phyloP scores from a whole-genome alignment of 2,113 vertebrate species.

The Hemibagrus wyckioides region DNA sequence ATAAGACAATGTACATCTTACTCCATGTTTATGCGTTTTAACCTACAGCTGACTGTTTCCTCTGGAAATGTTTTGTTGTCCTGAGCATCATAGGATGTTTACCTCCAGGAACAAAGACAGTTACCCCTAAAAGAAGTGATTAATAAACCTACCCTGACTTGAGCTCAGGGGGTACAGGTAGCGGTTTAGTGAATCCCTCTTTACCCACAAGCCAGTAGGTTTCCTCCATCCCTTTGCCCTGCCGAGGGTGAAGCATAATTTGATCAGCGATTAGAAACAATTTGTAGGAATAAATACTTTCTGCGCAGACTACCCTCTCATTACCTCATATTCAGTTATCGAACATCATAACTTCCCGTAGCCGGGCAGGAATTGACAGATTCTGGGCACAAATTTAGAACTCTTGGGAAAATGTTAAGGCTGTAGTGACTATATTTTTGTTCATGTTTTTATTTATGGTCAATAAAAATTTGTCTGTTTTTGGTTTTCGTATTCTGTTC shows the following conservation, averaged over 20 bases:
- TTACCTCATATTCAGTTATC: not conserved
- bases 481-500: not conserved
- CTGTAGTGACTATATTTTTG: not conserved
- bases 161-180: constrained; percentile 73
- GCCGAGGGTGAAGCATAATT: not conserved
- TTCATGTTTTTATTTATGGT: not conserved
- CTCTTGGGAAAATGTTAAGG: not conserved
- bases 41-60: not conserved
- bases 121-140: constrained; percentile 12
- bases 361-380: not conserved
- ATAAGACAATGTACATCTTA: not conserved
- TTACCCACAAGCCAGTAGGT: constrained; percentile 76
- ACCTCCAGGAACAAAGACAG: constrained; percentile 42
- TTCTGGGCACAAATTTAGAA: not conserved
- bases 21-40: not conserved
- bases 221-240: constrained; percentile 67
- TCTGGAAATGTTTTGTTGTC: not conserved
- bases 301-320: not conserved
- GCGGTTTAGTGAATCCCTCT: constrained; percentile 71
- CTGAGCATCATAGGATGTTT: not conserved
- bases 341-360: not conserved
- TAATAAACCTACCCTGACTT: constrained; percentile 65
- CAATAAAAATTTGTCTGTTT: not conserved
- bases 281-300: not conserved
- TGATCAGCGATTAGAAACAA: not conserved